Percentiles rank a stretch among this genome's conserved stretches.
Conservation (phyloP, 1,140 invertebrate genomes). For the Homarus americanus region DNA sequence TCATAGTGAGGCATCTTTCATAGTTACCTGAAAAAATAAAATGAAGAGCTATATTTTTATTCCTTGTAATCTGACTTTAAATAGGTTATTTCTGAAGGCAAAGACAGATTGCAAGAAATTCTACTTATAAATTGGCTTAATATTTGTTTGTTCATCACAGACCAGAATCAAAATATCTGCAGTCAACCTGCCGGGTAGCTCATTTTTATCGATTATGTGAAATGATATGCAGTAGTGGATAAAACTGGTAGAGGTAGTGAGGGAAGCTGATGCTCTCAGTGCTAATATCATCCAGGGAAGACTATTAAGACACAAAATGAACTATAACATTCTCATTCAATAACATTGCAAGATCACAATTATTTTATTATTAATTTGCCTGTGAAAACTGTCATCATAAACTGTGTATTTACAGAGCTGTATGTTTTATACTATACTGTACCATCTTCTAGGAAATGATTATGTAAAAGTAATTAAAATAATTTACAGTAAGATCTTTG, state of each 20-base stretch:
- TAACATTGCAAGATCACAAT: conserved; percentile 50
- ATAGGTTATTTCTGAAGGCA: too few relatives aligned
- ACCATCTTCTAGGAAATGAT: conserved; percentile 37
- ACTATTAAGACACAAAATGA: conserved; percentile 35
- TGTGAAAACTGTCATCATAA: conserved; percentile 22
- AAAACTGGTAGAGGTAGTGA: not conserved
- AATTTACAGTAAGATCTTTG: conserved; percentile 17
- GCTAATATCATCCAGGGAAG: conserved; percentile 40
- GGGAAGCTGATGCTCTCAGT: not conserved
- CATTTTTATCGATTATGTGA: not conserved
- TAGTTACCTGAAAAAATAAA: not conserved
- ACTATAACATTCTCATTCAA: conserved; percentile 14
- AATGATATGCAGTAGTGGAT: not conserved
- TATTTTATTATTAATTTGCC: conserved; percentile 31
- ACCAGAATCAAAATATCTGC: not conserved
- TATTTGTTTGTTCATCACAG: too few relatives aligned
- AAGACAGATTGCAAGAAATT: too few relatives aligned
- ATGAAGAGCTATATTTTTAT: too few relatives aligned
- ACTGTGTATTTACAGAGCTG: conserved; percentile 44
- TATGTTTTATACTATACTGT: conserved; percentile 27
- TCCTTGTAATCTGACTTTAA: too few relatives aligned
- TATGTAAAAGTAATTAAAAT: conserved; percentile 59
- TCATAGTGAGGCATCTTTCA: not conserved
- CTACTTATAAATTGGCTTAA: too few relatives aligned
- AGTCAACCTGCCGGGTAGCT: not conserved